phyloP scores from a whole-genome alignment of 2,113 vertebrate species.

The Stegostoma tigrinum region DNA sequence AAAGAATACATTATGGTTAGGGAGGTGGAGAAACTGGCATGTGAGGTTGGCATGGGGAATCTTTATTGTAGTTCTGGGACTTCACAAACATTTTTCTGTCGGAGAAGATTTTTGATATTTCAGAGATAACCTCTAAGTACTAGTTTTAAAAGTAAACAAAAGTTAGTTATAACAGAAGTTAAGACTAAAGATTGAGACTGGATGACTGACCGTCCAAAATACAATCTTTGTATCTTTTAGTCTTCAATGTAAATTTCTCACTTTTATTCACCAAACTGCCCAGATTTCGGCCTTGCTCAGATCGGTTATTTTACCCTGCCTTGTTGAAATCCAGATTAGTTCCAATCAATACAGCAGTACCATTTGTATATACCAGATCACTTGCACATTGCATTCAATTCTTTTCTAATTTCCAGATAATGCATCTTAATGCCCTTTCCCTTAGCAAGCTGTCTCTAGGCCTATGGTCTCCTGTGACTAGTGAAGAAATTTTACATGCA shows the following conservation, averaged over 20 bases:
- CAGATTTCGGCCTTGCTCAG: neutral
- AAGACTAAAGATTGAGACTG: neutral
- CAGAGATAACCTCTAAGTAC: neutral
- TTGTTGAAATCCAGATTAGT: neutral
- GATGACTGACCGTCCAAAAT: neutral
- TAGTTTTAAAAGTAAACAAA: neutral
- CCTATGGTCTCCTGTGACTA: neutral
- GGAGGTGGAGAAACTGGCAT: too few species aligned
- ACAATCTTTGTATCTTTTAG: neutral
- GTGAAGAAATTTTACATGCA: neutral
- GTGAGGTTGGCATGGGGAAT: too few species aligned
- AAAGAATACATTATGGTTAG: too few species aligned
- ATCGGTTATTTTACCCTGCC: neutral
- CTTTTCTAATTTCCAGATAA: neutral
- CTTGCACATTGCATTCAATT: neutral
- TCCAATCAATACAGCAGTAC: neutral
- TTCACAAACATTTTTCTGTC: too few species aligned
- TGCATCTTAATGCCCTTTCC: neutral
- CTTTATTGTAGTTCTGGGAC: neutral
- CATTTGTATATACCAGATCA: neutral
- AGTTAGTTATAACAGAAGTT: neutral
- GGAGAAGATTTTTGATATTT: too few species aligned
- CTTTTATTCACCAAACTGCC: neutral
- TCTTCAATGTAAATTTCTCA: neutral
- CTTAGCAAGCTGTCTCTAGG: neutral